Base-by-base conservation (phyloP, 35 echinoderm and acorn worm species). In the Eucidaris tribuloides region DNA sequence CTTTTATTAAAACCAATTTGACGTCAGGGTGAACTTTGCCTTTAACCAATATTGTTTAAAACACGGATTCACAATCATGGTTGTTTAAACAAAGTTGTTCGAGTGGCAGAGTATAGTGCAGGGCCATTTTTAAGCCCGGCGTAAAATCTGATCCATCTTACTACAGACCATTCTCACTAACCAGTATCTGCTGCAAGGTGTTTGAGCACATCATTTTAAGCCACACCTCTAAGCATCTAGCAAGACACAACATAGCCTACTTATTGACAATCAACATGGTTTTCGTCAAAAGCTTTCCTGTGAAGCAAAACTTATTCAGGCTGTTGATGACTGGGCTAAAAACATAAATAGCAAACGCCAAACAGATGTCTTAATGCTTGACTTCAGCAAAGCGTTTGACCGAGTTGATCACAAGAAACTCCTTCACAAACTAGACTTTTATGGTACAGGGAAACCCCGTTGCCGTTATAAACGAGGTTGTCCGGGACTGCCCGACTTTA, bases 221-320 rank as follows among this genome's bases (percentile, higher is more conserved):
- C 39, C 0, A 76, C 6, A 40, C 42, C 32, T 39, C 42, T 18
- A 13, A 27, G 1, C 61, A 64, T 27, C 25, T 64, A 11, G 31
- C 19, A 1, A 64, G n/a, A n/a, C n/a, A n/a, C n/a, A 3, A 31
- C 20, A 3, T 64, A 64, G 29, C 25, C 20, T 64, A 20, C 61
- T 64, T 31, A 33, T 25, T 3, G 45, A 82, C 24, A 62, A 71
- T 29, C 85, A 66, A 45, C 72, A 80, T 64, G 85, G 57, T 35
- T 79, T 80, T 24, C 0, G 85, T 6, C 79, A 63, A 63, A 24
- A 6, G 27, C 40, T 71, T 30, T 87, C 57, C 9, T 87, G 85
- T 22, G 76, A 87, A 42, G 45, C 46, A 5, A 71, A 87, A 80
- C 76, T 79, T 30, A 63, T 87, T 4, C 56, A 37, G 9, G 80